Evolutionary conservation across 2,888 invertebrate genomes (phyloP).

Genomic region (Drosophila anomalipes): DNA sequence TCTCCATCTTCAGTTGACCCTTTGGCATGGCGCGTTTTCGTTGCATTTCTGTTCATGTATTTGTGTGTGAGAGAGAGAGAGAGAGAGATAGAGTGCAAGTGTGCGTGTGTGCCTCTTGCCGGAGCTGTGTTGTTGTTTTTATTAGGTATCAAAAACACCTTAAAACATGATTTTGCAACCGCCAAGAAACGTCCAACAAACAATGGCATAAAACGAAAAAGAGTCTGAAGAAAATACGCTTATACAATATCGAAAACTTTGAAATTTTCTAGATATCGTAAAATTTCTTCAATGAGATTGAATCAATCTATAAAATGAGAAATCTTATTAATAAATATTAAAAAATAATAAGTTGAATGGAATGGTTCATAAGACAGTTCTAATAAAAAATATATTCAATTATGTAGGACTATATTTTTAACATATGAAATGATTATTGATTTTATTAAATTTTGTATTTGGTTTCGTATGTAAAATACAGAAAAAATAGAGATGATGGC

Average conservation of each 20-base stretch:
- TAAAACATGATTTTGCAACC: constrained; percentile 82
- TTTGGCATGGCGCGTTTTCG: constrained; percentile 70
- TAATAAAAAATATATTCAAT: background rate
- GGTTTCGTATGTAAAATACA: background rate
- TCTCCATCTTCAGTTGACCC: constrained; percentile 58
- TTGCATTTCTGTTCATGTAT: constrained; percentile 45
- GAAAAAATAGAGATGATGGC: background rate
- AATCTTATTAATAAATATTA: background rate
- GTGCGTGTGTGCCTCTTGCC: constrained; percentile 29
- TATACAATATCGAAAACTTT: background rate
- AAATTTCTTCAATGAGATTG: background rate
- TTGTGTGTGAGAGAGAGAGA: constrained; percentile 2
- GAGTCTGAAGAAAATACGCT: constrained; percentile 3
- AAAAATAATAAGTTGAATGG: background rate
- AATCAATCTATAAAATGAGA: background rate
- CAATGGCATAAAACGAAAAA: constrained; percentile 52
- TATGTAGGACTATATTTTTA: background rate
- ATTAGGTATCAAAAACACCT: constrained; percentile 82
- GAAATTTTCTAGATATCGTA: background rate
- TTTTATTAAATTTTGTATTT: background rate
- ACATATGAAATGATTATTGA: background rate
- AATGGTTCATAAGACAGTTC: accelerated
- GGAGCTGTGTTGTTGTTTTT: constrained; percentile 74
- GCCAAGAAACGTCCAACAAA: constrained; percentile 57
- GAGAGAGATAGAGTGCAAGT: background rate